These are phyloP conservation scores for Sapajus apella DNA, from an alignment of 2,113 vertebrate species.

Conservation along the genomic window DNA sequence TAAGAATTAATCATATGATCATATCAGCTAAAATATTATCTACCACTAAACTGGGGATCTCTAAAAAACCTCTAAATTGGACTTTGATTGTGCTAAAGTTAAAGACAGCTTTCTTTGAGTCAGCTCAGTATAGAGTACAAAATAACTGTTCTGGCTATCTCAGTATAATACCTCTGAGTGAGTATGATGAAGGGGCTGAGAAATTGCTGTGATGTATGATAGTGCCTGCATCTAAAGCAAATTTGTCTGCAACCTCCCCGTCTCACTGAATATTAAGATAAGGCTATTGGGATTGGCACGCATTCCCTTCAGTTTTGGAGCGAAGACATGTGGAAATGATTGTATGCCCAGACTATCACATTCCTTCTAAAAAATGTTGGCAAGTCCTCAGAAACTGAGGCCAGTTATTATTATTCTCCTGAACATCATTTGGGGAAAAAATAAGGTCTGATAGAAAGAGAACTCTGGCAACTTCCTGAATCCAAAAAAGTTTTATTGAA, in stretches of 20 bases:
- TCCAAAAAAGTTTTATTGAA: conserved; percentile 44
- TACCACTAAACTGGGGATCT: conserved; percentile 52
- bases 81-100: conserved; percentile 63
- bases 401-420: conserved; percentile 74
- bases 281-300: conserved; percentile 64
- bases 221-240: conserved; percentile 75
- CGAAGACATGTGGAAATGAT: conserved; percentile 76
- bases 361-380: conserved; percentile 71
- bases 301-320: conserved; percentile 51
- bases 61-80: conserved; percentile 44
- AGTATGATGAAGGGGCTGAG: conserved; percentile 73
- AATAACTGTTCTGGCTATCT: conserved; percentile 54
- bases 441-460: conserved; percentile 60
- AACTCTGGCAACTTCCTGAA: conserved; percentile 57
- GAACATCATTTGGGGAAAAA: conserved; percentile 64
- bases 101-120: conserved; percentile 70
- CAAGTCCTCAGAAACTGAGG: conserved; percentile 66
- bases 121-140: conserved; percentile 47
- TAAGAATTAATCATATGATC: conserved; percentile 70
- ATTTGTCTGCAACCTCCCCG: conserved; percentile 74
- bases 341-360: conserved; percentile 69
- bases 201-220: conserved; percentile 75
- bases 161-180: conserved; percentile 61
- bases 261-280: conserved; percentile 75
- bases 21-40: conserved; percentile 71